Evolutionary conservation across 1,140 invertebrate genomes (phyloP).

Genomic region (Arctopsyche grandis): DNA sequence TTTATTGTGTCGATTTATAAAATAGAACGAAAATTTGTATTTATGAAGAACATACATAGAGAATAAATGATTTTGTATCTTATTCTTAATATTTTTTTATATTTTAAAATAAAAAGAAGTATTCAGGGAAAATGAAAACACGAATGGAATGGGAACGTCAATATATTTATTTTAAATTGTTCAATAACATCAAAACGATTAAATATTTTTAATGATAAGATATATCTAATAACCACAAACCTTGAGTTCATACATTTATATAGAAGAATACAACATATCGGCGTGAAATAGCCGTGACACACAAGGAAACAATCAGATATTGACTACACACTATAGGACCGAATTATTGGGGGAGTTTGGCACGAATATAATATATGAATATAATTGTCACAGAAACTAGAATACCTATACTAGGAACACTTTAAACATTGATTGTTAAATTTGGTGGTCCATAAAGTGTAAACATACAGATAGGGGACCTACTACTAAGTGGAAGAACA

Average conservation of each 20-base stretch:
- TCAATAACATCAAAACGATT: conserved; percentile 50
- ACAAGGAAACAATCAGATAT: conserved; percentile 37
- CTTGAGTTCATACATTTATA: conserved; percentile 48
- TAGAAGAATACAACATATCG: conserved; percentile 47
- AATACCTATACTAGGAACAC: conserved; percentile 30
- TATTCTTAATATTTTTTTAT: no score
- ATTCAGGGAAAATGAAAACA: conserved; percentile 11
- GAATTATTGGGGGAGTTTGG: conserved; percentile 6
- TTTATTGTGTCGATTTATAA: no score
- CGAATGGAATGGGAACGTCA: conserved; percentile 43
- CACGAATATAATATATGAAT: conserved; percentile 26
- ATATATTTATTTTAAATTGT: conserved; percentile 50
- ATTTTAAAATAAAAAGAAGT: no score
- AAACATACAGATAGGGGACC: neutral
- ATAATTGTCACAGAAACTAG: conserved; percentile 12
- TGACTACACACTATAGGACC: conserved; percentile 46
- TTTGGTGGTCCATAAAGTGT: conserved; percentile 19
- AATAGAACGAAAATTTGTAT: no score
- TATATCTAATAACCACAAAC: conserved; percentile 47
- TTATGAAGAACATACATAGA: no score
- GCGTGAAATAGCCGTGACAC: conserved; percentile 23
- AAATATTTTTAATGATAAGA: conserved; percentile 50
- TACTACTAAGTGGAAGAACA: conserved; percentile 41
- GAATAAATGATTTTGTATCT: no score
- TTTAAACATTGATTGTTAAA: conserved; percentile 29